Percentiles rank a stretch among this genome's conserved stretches.
phyloP scores from a whole-genome alignment of 2,797 vertebrate species.

The Parauchenoglanis ngamensis region DNA sequence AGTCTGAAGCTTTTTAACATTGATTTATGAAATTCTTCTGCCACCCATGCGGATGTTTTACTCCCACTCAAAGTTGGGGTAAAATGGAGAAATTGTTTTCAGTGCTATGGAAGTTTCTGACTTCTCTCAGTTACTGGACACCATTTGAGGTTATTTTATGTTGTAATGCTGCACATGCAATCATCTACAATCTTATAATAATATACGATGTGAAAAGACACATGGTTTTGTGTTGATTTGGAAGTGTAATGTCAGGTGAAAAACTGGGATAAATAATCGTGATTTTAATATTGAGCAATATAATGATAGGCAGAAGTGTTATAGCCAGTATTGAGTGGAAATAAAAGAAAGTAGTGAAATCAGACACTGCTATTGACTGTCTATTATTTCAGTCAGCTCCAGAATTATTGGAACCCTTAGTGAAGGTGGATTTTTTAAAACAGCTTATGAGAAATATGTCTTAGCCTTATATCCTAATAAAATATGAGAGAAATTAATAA shows the following conservation, averaged over 20 bases:
- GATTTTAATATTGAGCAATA: background rate
- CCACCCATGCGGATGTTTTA: slow-evolving; percentile 36
- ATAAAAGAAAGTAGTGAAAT: background rate
- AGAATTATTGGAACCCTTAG: background rate
- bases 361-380: background rate
- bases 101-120: background rate
- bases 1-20: slow-evolving; percentile 51
- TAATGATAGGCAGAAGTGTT: background rate
- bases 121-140: background rate
- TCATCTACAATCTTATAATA: background rate
- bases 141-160: background rate
- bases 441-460: too few relatives aligned
- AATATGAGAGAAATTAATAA: background rate
- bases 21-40: slow-evolving; percentile 70
- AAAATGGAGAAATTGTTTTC: slow-evolving; percentile 24
- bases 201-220: background rate
- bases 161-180: background rate
- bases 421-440: background rate
- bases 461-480: background rate
- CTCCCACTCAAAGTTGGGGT: slow-evolving; percentile 36
- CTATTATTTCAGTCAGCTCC: background rate
- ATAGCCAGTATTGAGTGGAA: background rate
- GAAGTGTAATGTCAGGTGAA: background rate
- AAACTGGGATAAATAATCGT: background rate
- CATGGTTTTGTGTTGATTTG: background rate